phyloP scores from a whole-genome alignment of 1,140 invertebrate genomes.

The Drosophila aff. region DNA sequence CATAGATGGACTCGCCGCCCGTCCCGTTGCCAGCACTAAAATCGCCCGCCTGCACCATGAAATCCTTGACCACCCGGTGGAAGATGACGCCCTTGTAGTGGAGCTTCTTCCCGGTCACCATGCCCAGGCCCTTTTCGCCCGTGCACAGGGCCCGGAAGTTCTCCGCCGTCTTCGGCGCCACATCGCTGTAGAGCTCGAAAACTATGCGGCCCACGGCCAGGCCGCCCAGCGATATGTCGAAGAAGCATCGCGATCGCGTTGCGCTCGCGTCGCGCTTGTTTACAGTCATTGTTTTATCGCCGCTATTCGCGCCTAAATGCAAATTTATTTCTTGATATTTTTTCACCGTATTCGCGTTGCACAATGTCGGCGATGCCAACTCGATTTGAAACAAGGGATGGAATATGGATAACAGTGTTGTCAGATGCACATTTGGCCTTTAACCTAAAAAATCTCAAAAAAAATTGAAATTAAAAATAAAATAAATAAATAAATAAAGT shows the following conservation, averaged over 20 bases:
- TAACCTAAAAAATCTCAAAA: too few relatives aligned
- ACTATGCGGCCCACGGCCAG: slow-evolving; percentile 94
- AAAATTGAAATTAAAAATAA: too few relatives aligned
- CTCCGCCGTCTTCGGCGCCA: slow-evolving; percentile 96
- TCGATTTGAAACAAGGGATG: background rate
- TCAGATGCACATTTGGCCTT: too few relatives aligned
- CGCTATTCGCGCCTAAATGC: slow-evolving; percentile 11
- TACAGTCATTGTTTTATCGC: slow-evolving; percentile 66
- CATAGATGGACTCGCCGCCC: slow-evolving; percentile 96
- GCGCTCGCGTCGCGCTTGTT: slow-evolving; percentile 68
- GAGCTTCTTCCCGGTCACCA: slow-evolving; percentile 89
- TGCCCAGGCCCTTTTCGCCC: slow-evolving; percentile 93
- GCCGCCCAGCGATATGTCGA: slow-evolving; percentile 96
- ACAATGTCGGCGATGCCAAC: slow-evolving; percentile 35
- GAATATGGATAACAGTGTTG: too few relatives aligned
- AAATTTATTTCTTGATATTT: slow-evolving; percentile 11
- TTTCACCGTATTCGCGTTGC: slow-evolving; percentile 40
- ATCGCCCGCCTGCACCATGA: slow-evolving; percentile 95
- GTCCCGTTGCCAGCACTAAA: slow-evolving; percentile 96
- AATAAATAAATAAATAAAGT: too few relatives aligned
- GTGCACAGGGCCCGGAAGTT: slow-evolving; percentile 97
- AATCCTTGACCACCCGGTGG: slow-evolving; percentile 96
- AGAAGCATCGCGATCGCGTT: slow-evolving; percentile 90
- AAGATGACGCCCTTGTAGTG: slow-evolving; percentile 93
- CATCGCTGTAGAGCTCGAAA: slow-evolving; percentile 96